Evolutionary conservation across 2,113 vertebrate species (phyloP).

Genomic region (Neopipo cinnamomea): DNA sequence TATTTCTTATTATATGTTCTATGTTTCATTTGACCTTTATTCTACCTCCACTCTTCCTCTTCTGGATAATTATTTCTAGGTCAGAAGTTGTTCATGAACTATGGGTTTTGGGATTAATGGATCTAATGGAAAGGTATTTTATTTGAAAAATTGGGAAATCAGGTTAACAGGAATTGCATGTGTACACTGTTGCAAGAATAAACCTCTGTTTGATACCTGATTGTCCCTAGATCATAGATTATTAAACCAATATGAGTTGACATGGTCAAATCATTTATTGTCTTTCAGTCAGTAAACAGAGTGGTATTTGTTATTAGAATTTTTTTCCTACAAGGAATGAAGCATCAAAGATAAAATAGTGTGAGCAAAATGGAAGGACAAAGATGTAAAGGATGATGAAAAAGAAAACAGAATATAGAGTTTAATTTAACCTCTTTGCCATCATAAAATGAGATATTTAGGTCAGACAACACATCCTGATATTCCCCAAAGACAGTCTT

Average conservation of each 20-base stretch:
- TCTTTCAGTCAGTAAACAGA: not conserved
- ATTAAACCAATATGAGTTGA: not conserved
- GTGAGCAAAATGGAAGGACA: not conserved
- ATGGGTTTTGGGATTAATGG: not conserved
- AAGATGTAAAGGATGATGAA: not conserved
- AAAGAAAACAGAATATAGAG: not conserved
- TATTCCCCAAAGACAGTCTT: not conserved
- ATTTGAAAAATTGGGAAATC: not conserved
- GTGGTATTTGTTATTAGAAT: not conserved
- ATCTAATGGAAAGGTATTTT: not conserved
- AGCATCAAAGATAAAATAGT: not conserved
- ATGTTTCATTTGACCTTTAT: not conserved
- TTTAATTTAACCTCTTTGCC: not conserved
- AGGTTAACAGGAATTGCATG: not conserved
- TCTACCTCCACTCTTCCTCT: not conserved
- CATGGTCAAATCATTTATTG: not conserved
- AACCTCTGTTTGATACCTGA: not conserved
- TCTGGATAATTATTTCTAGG: not conserved
- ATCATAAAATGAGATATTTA: not conserved
- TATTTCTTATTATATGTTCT: not conserved
- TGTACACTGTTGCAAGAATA: not conserved
- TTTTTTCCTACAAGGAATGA: not conserved
- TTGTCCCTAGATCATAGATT: not conserved
- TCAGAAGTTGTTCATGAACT: not conserved
- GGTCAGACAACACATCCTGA: not conserved